A percentile compares a stretch with the other conserved stretches of the same genome.
Conservation (phyloP, 2,797 vertebrate genomes). For the Atherinosoma microstoma region DNA sequence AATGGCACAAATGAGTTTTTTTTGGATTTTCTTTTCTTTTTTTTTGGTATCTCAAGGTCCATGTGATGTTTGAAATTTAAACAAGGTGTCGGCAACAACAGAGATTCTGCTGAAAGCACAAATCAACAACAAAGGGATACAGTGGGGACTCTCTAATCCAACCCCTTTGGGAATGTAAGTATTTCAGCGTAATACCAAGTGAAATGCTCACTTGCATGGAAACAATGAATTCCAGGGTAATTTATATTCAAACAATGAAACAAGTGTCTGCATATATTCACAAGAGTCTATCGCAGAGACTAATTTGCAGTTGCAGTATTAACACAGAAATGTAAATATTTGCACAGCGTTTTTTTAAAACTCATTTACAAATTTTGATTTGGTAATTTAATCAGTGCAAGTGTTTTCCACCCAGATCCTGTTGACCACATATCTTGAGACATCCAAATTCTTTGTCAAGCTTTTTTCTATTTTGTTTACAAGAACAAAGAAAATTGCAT, state of each 20-base stretch:
- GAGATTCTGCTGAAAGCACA: conserved; percentile 60
- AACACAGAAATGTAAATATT: conserved; percentile 25
- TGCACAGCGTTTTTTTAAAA: conserved; percentile 28
- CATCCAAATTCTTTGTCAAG: too few species aligned
- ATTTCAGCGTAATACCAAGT: conserved; percentile 54
- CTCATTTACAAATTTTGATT: conserved; percentile 9
- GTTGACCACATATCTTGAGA: neutral
- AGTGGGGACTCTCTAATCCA: conserved; percentile 62
- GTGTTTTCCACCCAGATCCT: neutral
- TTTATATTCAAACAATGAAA: conserved; percentile 71
- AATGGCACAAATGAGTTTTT: conserved; percentile 18
- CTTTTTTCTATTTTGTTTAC: neutral
- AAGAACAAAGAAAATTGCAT: neutral
- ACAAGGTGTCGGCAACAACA: conserved; percentile 54
- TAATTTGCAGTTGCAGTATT: conserved; percentile 37
- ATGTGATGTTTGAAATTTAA: conserved; percentile 52
- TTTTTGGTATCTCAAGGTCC: conserved; percentile 35
- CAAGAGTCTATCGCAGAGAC: conserved; percentile 35
- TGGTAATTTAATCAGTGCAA: conserved; percentile 11
- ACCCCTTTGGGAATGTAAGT: conserved; percentile 62
- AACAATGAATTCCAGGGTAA: conserved; percentile 50
- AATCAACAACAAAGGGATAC: conserved; percentile 66
- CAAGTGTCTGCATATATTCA: conserved; percentile 48
- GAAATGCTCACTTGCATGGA: conserved; percentile 58
- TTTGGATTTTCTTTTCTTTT: neutral